Conservation (phyloP, 2,113 vertebrate species). For the Pseudorhombus dupliciocellatus region DNA sequence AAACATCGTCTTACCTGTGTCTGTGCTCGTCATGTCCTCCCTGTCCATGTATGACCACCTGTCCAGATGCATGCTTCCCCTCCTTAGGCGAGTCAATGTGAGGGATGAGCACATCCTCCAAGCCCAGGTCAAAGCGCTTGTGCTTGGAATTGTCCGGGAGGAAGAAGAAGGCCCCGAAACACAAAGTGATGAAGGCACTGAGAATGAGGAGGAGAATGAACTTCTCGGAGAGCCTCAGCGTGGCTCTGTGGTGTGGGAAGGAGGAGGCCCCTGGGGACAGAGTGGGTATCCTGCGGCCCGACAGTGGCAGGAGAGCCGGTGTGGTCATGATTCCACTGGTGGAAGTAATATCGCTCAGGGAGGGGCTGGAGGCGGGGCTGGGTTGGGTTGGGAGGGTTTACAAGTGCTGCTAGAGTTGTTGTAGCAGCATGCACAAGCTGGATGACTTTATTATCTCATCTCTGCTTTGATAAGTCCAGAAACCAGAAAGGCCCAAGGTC, state of each 20-base stretch:
- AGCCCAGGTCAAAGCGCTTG: constrained; percentile 96
- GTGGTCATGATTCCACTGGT: constrained; percentile 86
- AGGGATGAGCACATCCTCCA: constrained; percentile 97
- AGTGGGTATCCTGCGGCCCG: constrained; percentile 93
- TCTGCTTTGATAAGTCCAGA: constrained; percentile 51
- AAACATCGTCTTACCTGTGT: constrained; percentile 91
- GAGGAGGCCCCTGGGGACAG: constrained; percentile 90
- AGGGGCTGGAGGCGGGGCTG: not conserved
- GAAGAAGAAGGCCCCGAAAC: constrained; percentile 99
- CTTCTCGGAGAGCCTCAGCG: constrained; percentile 96
- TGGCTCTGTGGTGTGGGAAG: constrained; percentile 95
- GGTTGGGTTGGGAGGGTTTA: constrained; percentile 29
- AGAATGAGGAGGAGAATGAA: constrained; percentile 99
- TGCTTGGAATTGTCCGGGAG: constrained; percentile 98
- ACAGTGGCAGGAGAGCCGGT: constrained; percentile 94
- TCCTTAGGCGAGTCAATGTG: constrained; percentile 92
- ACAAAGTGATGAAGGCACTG: constrained; percentile 99
- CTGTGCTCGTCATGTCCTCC: constrained; percentile 89
- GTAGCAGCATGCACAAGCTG: constrained; percentile 63
- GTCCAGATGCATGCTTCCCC: constrained; percentile 85
- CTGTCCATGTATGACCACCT: constrained; percentile 92
- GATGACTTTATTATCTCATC: constrained; percentile 81
- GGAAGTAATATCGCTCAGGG: constrained; percentile 16
- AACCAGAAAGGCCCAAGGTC: constrained; percentile 36
- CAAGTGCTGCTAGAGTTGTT: constrained; percentile 68